phyloP scores from a whole-genome alignment of 2,113 vertebrate species.

The Peucedramus taeniatus region DNA sequence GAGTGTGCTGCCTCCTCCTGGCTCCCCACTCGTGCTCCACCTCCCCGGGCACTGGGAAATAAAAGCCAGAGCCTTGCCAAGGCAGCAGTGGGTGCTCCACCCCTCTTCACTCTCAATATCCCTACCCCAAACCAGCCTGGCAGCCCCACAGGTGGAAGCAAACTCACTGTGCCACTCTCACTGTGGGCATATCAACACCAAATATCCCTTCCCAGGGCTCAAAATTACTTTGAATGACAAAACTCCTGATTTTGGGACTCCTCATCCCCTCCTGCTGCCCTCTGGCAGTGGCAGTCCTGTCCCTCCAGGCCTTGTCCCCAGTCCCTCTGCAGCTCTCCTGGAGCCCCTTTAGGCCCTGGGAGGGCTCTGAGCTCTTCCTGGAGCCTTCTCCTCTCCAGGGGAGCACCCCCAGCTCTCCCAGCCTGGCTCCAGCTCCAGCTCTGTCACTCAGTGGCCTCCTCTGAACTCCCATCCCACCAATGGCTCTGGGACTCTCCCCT shows the following conservation, averaged over 20 bases:
- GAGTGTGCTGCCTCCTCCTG: background rate
- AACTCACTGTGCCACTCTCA: background rate
- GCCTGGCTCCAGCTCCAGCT: background rate
- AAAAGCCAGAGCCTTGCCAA: background rate
- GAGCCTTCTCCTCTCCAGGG: background rate
- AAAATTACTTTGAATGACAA: background rate
- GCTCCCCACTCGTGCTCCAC: background rate
- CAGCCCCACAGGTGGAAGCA: background rate
- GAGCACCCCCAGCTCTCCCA: background rate
- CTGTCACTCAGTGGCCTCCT: background rate
- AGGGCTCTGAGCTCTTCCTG: background rate
- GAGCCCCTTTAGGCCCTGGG: background rate
- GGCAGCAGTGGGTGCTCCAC: background rate
- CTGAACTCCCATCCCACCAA: fast-evolving
- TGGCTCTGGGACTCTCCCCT: background rate
- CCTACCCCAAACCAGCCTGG: background rate
- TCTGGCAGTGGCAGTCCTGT: too few relatives aligned
- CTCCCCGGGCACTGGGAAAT: background rate
- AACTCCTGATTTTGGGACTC: background rate
- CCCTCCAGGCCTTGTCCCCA: background rate
- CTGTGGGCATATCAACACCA: background rate
- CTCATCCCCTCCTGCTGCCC: background rate
- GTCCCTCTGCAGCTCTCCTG: background rate
- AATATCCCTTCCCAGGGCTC: background rate
- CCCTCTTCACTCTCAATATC: background rate